Conservation (phyloP, 30 jellyfish, hydroid and myxozoan genomes). For the Calvadosia cruxmelitensis region DNA sequence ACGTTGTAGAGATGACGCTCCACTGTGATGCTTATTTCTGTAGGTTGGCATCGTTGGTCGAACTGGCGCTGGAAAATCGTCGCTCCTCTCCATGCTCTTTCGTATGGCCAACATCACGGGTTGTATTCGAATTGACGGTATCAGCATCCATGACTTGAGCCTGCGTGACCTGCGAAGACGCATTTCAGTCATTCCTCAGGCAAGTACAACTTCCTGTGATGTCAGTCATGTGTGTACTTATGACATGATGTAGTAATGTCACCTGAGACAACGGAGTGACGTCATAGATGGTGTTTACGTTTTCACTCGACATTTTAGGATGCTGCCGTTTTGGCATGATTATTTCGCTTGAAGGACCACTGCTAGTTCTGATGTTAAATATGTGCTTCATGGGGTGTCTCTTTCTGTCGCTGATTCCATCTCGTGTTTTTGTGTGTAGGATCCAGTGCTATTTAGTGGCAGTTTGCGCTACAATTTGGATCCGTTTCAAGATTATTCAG, state of each 20-base stretch:
- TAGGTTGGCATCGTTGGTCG: slow-evolving; percentile 82
- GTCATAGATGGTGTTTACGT: too few species aligned
- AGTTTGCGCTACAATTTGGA: slow-evolving; percentile 54
- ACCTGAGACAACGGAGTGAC: not conserved
- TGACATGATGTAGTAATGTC: not conserved
- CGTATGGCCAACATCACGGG: slow-evolving; percentile 56
- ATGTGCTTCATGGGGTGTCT: too few species aligned
- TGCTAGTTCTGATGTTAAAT: too few species aligned
- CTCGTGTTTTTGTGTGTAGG: slow-evolving; percentile 30
- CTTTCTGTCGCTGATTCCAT: too few species aligned
- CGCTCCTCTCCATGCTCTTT: slow-evolving; percentile 51
- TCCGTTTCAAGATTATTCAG: slow-evolving; percentile 50
- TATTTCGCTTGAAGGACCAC: not conserved
- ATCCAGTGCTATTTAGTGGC: slow-evolving; percentile 87
- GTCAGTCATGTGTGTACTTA: not conserved
- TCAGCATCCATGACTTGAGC: slow-evolving; percentile 24
- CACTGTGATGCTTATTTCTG: too few species aligned
- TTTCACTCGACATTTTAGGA: too few species aligned
- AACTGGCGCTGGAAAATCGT: slow-evolving; percentile 90
- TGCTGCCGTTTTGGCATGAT: not conserved
- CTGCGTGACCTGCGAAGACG: slow-evolving; percentile 33
- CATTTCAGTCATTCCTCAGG: slow-evolving; percentile 93
- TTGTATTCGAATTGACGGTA: slow-evolving; percentile 49
- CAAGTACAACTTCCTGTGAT: not conserved
- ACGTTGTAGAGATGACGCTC: too few species aligned